Conservation (phyloP, 2,797 vertebrate species). For the Mus caroli region DNA sequence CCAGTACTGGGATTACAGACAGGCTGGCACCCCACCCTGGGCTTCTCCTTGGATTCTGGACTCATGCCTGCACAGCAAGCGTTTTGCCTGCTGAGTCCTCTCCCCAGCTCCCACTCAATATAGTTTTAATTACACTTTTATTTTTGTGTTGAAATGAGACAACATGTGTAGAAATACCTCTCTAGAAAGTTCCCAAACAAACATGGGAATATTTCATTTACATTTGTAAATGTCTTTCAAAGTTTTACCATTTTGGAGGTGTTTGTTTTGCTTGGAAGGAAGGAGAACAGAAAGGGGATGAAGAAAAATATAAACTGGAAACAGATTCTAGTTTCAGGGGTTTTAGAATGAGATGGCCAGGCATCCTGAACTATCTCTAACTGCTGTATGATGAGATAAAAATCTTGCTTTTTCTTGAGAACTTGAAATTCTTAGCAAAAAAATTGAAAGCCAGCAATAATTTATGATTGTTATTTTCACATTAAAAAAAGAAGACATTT, state of each 20-base stretch:
- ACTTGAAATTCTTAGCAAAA: conserved; percentile 29
- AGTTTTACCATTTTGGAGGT: not conserved
- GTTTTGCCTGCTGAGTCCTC: not conserved
- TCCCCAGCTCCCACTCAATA: not conserved
- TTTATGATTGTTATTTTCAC: conserved; percentile 18
- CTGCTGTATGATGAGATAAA: not conserved
- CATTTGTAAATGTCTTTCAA: not conserved
- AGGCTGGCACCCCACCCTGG: not conserved
- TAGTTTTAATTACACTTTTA: not conserved
- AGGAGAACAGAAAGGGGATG: not conserved
- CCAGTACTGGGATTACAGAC: not conserved
- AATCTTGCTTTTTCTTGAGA: not conserved
- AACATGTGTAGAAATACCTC: conserved; percentile 20
- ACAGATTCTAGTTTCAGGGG: not conserved
- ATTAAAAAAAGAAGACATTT: conserved; percentile 20
- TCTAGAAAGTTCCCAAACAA: conserved; percentile 15
- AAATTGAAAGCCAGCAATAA: conserved; percentile 28
- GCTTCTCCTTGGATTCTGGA: not conserved
- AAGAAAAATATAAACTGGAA: not conserved
- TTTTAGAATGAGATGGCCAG: not conserved
- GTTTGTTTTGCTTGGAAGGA: conserved; percentile 8
- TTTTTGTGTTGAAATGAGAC: conserved; percentile 49
- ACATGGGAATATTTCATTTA: not conserved
- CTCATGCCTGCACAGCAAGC: not conserved
- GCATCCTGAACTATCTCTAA: not conserved